Evolutionary conservation across 2,797 vertebrate genomes (phyloP), one percentile per base, ranked within the genome.

Genomic region (Sciurus carolinensis): DNA sequence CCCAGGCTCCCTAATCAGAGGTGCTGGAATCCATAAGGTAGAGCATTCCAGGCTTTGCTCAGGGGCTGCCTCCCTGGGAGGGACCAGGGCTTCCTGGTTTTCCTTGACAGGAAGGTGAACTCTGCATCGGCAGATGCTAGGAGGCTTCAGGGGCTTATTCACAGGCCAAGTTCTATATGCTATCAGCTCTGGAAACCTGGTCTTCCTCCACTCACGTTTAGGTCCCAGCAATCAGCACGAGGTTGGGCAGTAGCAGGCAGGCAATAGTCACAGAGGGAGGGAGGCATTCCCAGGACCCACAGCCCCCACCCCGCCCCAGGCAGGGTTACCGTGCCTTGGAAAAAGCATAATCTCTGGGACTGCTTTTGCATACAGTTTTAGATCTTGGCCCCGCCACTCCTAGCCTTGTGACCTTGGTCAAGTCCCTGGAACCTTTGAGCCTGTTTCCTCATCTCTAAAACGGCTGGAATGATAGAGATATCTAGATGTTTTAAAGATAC

Each of bases 361-460:
- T 39, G 52, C 59, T 79, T 15, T 22, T 2, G 15, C 30, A 39
- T 3, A 0, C 44, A 9, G 54, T 36, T 67, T 92, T 81, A 62
- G 77, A 64, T 85, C n/a, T 71, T 66, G 87, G 39, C 59, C 57
- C 22, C 75, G 54, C 33, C 14, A 20, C 42, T 71, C 30, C 22
- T 67, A 36, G 57, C 36, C 62, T 0, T 77, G 39, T 90, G 2
- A n/a, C 20, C 94, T 83, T 0, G 5, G 20, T 17, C 20, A 72
- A 47, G 36, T n/a, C 39, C 77, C 62, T 64, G 54, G 54, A 73
- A 3, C 1, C 24, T 79, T 89, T 11, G 66, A 73, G 52, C 82
- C 85, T 47, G 87, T 95, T 96, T 86, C 80, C 80, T 95, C 79
- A 67, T 77, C 72, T 93, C 42, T 59, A 90, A 90, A 87, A 54